Evolutionary conservation across 1,140 invertebrate genomes (phyloP).

Genomic region (Fragariocoptes setiger): DNA sequence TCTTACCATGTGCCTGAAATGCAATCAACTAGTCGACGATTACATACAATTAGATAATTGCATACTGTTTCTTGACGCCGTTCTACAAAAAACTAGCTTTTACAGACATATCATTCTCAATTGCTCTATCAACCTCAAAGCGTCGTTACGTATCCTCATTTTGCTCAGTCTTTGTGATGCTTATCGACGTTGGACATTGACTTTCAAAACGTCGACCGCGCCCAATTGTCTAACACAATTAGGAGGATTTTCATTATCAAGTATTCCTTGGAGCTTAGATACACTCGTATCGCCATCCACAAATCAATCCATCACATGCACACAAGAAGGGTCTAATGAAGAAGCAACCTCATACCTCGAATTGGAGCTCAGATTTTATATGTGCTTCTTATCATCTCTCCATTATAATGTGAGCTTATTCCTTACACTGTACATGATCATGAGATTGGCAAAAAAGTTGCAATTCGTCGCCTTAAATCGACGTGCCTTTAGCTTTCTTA

Average conservation of each 20-base stretch:
- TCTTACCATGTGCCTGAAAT: conserved; percentile 4
- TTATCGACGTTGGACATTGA: conserved; percentile 6
- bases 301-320: background rate
- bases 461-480: background rate
- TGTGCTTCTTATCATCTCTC: conserved; percentile 1
- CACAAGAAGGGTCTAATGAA: background rate
- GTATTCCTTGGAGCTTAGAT: no score
- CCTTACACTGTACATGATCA: conserved; percentile 4
- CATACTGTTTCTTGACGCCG: conserved; percentile 7
- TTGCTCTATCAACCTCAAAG: conserved; percentile 1
- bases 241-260: no score
- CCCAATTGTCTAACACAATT: no score
- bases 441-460: no score
- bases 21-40: conserved; percentile 6
- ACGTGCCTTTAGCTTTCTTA: background rate
- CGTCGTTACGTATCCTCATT: conserved; percentile 4
- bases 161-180: conserved; percentile 7
- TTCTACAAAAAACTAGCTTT: conserved; percentile 6
- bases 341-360: conserved; percentile 3
- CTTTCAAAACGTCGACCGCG: no score
- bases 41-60: conserved; percentile 9
- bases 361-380: conserved; percentile 7
- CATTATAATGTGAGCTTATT: conserved; percentile 1
- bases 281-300: background rate
- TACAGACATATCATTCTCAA: conserved; percentile 8